Evolutionary conservation across 2,888 invertebrate species (phyloP), one percentile per base, ranked within the genome.

Genomic region (Meliscaeva auricollis): DNA sequence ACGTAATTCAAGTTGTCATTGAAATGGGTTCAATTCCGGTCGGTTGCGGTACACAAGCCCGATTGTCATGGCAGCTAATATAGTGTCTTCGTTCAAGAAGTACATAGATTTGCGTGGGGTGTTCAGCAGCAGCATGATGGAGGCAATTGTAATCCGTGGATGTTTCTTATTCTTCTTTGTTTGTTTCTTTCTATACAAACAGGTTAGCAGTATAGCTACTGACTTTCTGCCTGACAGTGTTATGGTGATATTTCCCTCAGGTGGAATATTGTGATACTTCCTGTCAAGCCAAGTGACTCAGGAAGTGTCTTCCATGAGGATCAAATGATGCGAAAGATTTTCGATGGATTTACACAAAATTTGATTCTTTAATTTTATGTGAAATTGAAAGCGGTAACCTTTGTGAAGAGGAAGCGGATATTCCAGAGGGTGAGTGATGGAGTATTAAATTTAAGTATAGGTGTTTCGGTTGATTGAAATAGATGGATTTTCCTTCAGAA

Each of bases 11-110:
- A 83, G 75, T 79, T 84, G 78, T 81, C 83, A 87, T 48, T 70
- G 83, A 87, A 85, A 83, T 80, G 68, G 76, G 87, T 82, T 87
- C 87, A 81, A 83, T 87, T 78, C 80, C 85, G 74, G 77, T 75
- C 75, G 82, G 83, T 80, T 85, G 77, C 76, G 77, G 68, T 66
- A 38, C 11, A 74, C 81, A 48, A 74, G 50, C 46, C 32, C 38
- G 56, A 35, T 70, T 75, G 52, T 30, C 52, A 44, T 56, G 48
- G 38, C 30, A 50, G 32, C 41, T n/a, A 56, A 46, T 32, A 52
- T 11, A 38, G 38, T 38, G 13, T 13, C 1, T 20, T 32, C 13
- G 32, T 38, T 48, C 3, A 52, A 8, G 15, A 9, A 41, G 32
- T 73, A n/a, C 41, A 56, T 50, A 38, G 68, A n/a, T n/a, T n/a